Conservation (phyloP, 2,113 vertebrate species). For the Motacilla alba region DNA sequence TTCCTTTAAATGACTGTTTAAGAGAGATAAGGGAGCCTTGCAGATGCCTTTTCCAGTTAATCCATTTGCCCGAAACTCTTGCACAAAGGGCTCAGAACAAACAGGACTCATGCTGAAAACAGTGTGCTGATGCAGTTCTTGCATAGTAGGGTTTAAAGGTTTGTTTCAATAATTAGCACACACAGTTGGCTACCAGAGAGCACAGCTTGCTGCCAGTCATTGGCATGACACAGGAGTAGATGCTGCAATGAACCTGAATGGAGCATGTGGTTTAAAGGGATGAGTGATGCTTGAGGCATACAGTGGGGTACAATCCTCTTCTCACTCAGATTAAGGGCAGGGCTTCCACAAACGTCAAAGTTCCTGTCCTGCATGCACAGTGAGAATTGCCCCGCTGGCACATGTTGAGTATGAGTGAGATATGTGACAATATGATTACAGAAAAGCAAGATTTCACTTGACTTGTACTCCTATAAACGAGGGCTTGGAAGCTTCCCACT, state of each 20-base stretch:
- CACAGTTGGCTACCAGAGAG: not conserved
- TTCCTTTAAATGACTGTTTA: not conserved
- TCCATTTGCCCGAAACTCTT: not conserved
- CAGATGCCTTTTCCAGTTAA: not conserved
- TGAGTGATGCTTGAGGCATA: not conserved
- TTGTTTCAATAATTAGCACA: not conserved
- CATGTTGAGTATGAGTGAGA: not conserved
- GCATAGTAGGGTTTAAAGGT: not conserved
- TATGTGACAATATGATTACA: not conserved
- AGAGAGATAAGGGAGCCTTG: not conserved
- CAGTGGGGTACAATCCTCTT: not conserved
- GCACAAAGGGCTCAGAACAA: not conserved
- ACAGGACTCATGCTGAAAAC: not conserved
- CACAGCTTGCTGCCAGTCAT: not conserved
- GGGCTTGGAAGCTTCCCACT: not conserved
- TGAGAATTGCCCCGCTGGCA: not conserved
- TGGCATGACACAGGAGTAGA: not conserved
- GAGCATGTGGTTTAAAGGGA: not conserved
- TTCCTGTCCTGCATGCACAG: accelerated
- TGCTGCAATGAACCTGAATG: not conserved
- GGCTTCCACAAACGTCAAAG: not conserved
- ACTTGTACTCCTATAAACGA: not conserved
- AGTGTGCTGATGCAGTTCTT: not conserved
- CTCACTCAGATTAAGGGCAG: not conserved
- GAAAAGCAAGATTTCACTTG: not conserved